These are phyloP conservation scores for Leptinotarsa haldemani DNA, from an alignment of 2,888 invertebrate genomes.

Conservation along the genomic window DNA sequence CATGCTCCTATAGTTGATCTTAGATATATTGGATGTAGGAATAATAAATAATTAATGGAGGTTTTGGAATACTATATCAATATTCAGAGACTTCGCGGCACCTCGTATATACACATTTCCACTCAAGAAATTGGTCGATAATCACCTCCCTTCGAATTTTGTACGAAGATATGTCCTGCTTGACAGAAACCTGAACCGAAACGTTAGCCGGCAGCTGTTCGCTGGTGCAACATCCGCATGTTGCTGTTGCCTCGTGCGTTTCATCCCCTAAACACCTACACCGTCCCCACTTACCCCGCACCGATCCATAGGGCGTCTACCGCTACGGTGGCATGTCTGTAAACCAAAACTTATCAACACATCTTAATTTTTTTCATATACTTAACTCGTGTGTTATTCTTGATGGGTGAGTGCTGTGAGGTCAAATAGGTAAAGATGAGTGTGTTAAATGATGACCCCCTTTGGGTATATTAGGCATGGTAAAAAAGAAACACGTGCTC, in stretches of 20 bases:
- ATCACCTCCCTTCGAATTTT: conserved; percentile 37
- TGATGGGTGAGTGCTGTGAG: conserved; percentile 25
- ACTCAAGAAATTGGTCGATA: conserved; percentile 39
- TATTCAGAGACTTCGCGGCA: too few relatives aligned
- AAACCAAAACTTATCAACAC: conserved; percentile 52
- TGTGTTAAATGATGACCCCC: conserved; percentile 44
- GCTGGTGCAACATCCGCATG: conserved; percentile 53
- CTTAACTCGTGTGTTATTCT: conserved; percentile 37
- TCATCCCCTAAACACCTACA: conserved; percentile 51
- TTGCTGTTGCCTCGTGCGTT: conserved; percentile 40
- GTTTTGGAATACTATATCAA: too few relatives aligned
- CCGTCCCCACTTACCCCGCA: conserved; percentile 38
- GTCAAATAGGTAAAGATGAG: conserved; percentile 36
- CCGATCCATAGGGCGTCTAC: conserved; percentile 32
- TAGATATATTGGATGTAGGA: too few relatives aligned
- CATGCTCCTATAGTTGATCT: too few relatives aligned
- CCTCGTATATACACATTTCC: conserved; percentile 13
- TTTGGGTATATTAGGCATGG: conserved; percentile 35
- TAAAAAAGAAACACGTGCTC: conserved; percentile 41
- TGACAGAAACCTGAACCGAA: conserved; percentile 50
- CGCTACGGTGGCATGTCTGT: conserved; percentile 41
- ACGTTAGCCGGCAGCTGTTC: conserved; percentile 50
- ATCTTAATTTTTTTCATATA: conserved; percentile 48
- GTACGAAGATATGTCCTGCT: conserved; percentile 38
- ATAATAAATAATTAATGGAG: too few relatives aligned